phyloP scores from a whole-genome alignment of 1,140 invertebrate genomes.

The Temnothorax longispinosus region DNA sequence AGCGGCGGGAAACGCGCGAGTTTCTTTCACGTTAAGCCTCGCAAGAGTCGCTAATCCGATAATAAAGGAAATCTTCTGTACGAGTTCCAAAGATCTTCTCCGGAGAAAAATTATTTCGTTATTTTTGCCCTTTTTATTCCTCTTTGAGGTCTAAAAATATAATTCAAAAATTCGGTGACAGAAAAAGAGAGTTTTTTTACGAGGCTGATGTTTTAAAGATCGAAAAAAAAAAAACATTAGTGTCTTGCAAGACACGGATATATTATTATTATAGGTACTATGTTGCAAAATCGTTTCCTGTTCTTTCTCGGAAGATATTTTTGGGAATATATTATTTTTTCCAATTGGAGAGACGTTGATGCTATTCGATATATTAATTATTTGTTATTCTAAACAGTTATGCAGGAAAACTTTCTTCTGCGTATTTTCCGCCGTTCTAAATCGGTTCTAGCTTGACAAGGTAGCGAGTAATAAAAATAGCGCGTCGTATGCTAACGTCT shows the following conservation, averaged over 20 bases:
- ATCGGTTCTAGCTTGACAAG: slow-evolving; percentile 1
- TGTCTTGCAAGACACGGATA: no score
- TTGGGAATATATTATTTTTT: not conserved
- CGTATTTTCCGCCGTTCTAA: not conserved
- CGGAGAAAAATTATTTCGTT: not conserved
- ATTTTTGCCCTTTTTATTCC: not conserved
- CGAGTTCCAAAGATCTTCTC: not conserved
- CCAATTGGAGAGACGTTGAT: not conserved
- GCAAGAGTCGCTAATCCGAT: not conserved
- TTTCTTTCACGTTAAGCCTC: not conserved
- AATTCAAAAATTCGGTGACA: not conserved
- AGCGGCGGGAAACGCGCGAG: not conserved
- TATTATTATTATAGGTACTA: not conserved
- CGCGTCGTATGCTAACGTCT: not conserved
- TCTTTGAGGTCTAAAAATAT: not conserved
- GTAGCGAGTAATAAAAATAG: slow-evolving; percentile 19
- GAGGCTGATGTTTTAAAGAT: not conserved
- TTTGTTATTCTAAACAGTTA: no score
- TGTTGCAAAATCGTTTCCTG: not conserved
- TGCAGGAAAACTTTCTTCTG: not conserved
- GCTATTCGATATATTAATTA: not conserved
- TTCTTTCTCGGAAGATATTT: not conserved
- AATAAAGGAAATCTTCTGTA: not conserved
- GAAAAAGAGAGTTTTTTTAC: not conserved
- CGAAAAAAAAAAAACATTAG: no score